Conservation (phyloP, 2,113 vertebrate genomes). For the Cinclus cinclus region DNA sequence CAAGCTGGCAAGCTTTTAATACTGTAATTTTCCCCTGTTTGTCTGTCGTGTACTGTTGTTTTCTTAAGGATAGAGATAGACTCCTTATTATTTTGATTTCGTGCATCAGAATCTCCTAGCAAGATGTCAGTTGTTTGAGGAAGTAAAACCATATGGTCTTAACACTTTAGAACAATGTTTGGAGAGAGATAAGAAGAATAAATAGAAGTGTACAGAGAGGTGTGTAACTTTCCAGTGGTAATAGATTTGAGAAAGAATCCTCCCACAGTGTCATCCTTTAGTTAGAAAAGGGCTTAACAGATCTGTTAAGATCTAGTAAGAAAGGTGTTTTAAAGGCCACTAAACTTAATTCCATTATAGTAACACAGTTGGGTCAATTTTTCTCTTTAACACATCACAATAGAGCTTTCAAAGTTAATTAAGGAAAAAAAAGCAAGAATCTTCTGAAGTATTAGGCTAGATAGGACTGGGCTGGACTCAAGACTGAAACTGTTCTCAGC, state of each 20-base stretch:
- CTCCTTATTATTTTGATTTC: background rate
- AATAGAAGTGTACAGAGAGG: background rate
- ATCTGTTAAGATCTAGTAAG: background rate
- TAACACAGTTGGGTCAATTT: background rate
- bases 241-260: background rate
- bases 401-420: slow-evolving; percentile 19
- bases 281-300: background rate
- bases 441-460: background rate
- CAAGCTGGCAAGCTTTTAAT: background rate
- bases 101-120: background rate
- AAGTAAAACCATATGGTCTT: background rate
- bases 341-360: background rate
- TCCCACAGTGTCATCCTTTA: background rate
- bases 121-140: background rate
- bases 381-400: background rate
- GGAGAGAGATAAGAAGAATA: background rate
- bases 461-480: background rate
- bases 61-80: background rate
- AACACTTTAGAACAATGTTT: background rate
- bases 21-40: background rate
- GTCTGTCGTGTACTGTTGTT: background rate
- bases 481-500: background rate
- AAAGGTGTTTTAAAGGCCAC: background rate
- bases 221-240: background rate
- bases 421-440: background rate